These are phyloP conservation scores for Pseudolaguvia tuberculata DNA, from an alignment of 2,113 vertebrate genomes.

Conservation along the genomic window DNA sequence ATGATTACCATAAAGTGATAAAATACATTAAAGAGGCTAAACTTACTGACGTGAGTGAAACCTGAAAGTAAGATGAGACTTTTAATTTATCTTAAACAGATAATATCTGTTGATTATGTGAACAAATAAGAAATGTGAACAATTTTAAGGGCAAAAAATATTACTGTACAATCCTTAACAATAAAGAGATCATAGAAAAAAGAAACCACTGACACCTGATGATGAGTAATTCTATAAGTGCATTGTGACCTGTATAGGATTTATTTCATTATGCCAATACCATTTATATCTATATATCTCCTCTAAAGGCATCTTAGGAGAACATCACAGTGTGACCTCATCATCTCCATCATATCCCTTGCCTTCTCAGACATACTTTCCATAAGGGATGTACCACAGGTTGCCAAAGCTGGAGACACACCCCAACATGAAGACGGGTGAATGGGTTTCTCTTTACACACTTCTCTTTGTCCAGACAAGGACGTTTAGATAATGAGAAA, in stretches of 20 bases:
- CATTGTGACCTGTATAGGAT: neutral
- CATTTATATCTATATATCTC: neutral
- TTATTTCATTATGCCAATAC: neutral
- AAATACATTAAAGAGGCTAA: neutral
- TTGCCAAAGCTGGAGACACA: conserved; percentile 17
- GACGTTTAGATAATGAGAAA: conserved; percentile 59
- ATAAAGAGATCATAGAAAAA: neutral
- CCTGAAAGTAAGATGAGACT: neutral
- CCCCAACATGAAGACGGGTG: conserved; percentile 16
- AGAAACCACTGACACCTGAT: neutral
- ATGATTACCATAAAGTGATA: neutral
- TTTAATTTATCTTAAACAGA: neutral
- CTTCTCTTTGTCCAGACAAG: conserved; percentile 16
- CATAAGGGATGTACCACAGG: neutral
- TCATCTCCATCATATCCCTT: conserved; percentile 1
- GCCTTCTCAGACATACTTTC: conserved; percentile 1
- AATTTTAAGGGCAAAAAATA: neutral
- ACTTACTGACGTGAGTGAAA: neutral
- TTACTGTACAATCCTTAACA: neutral
- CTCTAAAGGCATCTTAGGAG: conserved; percentile 2
- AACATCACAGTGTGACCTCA: conserved; percentile 5
- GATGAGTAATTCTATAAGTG: neutral
- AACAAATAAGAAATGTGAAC: neutral
- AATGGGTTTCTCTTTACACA: conserved; percentile 26
- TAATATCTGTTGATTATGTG: neutral